phyloP scores from a whole-genome alignment of 2,113 vertebrate genomes.

The Toxotes chatareus region DNA sequence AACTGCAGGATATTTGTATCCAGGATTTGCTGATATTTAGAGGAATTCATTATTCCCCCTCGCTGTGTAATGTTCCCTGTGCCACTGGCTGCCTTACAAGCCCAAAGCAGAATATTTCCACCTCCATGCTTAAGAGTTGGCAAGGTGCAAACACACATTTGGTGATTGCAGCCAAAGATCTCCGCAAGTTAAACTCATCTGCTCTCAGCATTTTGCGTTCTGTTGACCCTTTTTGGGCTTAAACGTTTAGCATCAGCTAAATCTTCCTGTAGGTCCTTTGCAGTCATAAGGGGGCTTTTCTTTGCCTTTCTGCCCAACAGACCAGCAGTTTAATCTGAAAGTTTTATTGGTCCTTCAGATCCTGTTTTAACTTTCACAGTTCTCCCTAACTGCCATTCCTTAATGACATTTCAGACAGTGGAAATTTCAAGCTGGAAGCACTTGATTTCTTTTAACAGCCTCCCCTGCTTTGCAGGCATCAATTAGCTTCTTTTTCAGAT shows the following conservation, averaged over 20 bases:
- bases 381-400: not conserved
- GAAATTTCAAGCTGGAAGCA: too few species aligned
- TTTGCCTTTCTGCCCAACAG: constrained; percentile 7
- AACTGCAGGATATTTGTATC: too few species aligned
- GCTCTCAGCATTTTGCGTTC: not conserved
- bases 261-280: not conserved
- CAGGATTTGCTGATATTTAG: not conserved
- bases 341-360: not conserved
- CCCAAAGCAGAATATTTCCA: not conserved
- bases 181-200: not conserved
- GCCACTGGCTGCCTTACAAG: not conserved
- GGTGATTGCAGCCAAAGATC: not conserved
- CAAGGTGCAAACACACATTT: not conserved
- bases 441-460: too few species aligned
- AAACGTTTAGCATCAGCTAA: too few species aligned
- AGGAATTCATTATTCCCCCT: not conserved
- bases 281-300: too few species aligned
- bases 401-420: too few species aligned
- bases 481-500: too few species aligned
- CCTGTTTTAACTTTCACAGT: constrained; percentile 1
- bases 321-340: constrained; percentile 8
- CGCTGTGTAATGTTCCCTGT: not conserved
- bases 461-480: too few species aligned
- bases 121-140: not conserved
- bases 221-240: too few species aligned